These are phyloP conservation scores for Galbula dea DNA, from an alignment of 2,113 vertebrate species.

Conservation along the genomic window DNA sequence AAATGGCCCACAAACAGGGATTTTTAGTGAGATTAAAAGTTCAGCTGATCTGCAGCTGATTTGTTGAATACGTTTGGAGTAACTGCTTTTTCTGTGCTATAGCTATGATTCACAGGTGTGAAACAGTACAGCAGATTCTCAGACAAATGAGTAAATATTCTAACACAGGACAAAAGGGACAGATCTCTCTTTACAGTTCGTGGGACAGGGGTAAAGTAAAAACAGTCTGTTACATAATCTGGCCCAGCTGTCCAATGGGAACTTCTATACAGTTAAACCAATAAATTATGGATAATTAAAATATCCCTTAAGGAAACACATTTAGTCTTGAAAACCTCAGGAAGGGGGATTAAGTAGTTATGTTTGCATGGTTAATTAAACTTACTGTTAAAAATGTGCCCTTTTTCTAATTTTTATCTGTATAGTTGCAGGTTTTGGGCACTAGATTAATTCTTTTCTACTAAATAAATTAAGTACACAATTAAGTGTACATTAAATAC, in stretches of 20 bases:
- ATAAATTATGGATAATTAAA: not conserved
- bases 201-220: not conserved
- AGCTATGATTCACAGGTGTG: not conserved
- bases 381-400: not conserved
- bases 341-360: not conserved
- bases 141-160: not conserved
- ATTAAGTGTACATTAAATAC: not conserved
- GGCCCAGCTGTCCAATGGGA: not conserved
- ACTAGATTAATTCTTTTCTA: not conserved
- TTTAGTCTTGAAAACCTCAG: not conserved
- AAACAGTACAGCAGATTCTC: not conserved
- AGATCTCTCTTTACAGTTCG: not conserved
- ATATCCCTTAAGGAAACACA: not conserved
- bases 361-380: not conserved
- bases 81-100: not conserved
- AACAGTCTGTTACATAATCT: not conserved
- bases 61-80: not conserved
- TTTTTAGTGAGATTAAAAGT: not conserved
- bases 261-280: not conserved
- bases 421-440: not conserved
- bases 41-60: not conserved
- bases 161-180: not conserved
- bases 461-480: not conserved
- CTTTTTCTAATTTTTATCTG: not conserved
- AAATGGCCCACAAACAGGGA: not conserved